Conservation (phyloP, 2,888 invertebrate genomes). For the Mythimna impura region DNA sequence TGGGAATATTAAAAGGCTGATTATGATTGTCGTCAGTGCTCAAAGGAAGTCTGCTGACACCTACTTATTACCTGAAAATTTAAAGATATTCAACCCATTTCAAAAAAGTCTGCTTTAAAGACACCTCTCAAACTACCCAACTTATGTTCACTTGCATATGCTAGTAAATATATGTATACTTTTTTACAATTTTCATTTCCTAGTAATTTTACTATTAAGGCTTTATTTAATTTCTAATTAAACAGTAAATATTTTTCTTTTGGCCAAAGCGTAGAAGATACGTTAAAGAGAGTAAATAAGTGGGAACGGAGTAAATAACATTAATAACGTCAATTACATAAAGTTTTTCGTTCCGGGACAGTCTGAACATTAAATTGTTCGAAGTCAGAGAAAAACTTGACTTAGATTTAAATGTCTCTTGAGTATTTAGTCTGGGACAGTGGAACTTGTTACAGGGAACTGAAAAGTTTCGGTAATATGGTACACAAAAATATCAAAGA, state of each 20-base stretch:
- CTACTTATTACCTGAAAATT: background rate
- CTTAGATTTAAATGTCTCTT: conserved; percentile 82
- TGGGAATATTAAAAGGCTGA: too few relatives aligned
- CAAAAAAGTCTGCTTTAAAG: background rate
- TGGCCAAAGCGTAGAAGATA: conserved; percentile 29
- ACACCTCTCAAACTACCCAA: background rate
- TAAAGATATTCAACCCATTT: background rate
- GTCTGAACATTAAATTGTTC: conserved; percentile 73
- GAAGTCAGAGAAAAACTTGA: conserved; percentile 75
- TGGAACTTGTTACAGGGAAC: conserved; percentile 70
- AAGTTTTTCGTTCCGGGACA: conserved; percentile 72
- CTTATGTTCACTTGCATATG: too few relatives aligned
- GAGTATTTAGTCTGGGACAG: conserved; percentile 76
- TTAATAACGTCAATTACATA: conserved; percentile 76
- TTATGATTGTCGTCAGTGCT: background rate
- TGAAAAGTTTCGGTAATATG: conserved; percentile 65
- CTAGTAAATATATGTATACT: too few relatives aligned
- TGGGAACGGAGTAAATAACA: conserved; percentile 58
- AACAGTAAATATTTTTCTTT: conserved; percentile 18
- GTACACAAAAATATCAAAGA: conserved; percentile 65
- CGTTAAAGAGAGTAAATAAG: conserved; percentile 48
- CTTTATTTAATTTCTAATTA: conserved; percentile 4
- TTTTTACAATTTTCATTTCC: background rate
- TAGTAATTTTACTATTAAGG: background rate
- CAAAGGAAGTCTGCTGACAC: background rate